These are phyloP conservation scores for Teleiodes luculella DNA, from an alignment of 2,888 invertebrate species.

Conservation along the genomic window DNA sequence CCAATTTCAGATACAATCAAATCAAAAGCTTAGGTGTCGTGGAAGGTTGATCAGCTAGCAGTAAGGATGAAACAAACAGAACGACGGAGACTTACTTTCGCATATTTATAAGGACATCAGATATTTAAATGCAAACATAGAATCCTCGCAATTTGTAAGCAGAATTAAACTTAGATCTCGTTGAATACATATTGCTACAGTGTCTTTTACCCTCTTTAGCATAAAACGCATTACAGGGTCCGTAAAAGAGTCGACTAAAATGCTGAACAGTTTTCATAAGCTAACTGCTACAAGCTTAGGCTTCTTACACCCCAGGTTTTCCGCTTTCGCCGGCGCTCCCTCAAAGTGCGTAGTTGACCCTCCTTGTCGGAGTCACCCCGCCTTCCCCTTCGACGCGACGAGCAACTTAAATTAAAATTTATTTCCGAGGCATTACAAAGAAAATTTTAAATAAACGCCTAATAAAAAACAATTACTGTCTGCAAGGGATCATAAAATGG, in stretches of 20 bases:
- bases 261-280: constrained; percentile 32
- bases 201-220: constrained; percentile 4
- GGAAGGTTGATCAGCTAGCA: too few species aligned
- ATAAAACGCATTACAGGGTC: constrained; percentile 9
- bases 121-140: background rate
- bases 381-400: constrained; percentile 34
- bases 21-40: too few species aligned
- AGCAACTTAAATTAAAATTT: constrained; percentile 57
- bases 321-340: constrained; percentile 19
- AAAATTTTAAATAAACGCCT: constrained; percentile 31
- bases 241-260: constrained; percentile 18
- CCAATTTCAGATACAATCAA: too few species aligned
- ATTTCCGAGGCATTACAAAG: constrained; percentile 40
- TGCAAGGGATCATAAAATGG: constrained; percentile 14
- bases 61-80: background rate
- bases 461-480: constrained; percentile 34
- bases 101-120: background rate
- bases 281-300: constrained; percentile 13
- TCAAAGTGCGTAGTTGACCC: constrained; percentile 48
- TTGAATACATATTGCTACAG: constrained; percentile 7
- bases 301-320: constrained; percentile 31
- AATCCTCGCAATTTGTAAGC: constrained; percentile 5
- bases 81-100: background rate
- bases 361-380: constrained; percentile 48
- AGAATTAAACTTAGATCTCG: background rate